phyloP scores from a whole-genome alignment of 2,888 invertebrate species.

The Drosophila kuntzei region DNA sequence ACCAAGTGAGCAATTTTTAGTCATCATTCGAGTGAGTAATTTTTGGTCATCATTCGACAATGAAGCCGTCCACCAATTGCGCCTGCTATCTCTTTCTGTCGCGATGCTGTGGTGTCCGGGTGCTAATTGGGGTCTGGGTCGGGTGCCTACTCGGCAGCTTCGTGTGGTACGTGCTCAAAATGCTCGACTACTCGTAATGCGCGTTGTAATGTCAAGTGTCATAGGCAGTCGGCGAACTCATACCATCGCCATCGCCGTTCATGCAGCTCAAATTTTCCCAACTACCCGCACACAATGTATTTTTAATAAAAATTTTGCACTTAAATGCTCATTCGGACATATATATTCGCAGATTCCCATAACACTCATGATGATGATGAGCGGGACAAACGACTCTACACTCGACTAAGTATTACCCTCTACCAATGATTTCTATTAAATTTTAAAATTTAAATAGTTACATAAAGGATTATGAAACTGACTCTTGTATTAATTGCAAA shows the following conservation, averaged over 20 bases:
- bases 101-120: neutral
- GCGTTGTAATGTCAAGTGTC: constrained; percentile 51
- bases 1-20: neutral
- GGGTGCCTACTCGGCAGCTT: constrained; percentile 21
- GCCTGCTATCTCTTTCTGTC: constrained; percentile 10
- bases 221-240: constrained; percentile 36
- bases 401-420: constrained; percentile 2
- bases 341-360: constrained; percentile 11
- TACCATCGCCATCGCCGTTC: neutral
- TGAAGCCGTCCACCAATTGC: neutral
- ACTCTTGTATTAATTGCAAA: too few relatives aligned
- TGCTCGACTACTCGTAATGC: constrained; percentile 32
- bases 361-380: constrained; percentile 8
- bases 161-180: constrained; percentile 41
- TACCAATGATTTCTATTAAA: too few relatives aligned
- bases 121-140: constrained; percentile 14
- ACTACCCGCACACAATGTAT: constrained; percentile 13
- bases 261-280: constrained; percentile 2
- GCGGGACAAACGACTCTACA: neutral
- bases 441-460: too few relatives aligned
- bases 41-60: constrained; percentile 18
- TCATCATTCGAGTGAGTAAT: constrained; percentile 11
- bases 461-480: too few relatives aligned
- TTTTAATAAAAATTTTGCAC: constrained; percentile 39
- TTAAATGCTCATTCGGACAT: constrained; percentile 31